Conservation (phyloP, 2,113 vertebrate genomes). For the Ginglymostoma cirratum region DNA sequence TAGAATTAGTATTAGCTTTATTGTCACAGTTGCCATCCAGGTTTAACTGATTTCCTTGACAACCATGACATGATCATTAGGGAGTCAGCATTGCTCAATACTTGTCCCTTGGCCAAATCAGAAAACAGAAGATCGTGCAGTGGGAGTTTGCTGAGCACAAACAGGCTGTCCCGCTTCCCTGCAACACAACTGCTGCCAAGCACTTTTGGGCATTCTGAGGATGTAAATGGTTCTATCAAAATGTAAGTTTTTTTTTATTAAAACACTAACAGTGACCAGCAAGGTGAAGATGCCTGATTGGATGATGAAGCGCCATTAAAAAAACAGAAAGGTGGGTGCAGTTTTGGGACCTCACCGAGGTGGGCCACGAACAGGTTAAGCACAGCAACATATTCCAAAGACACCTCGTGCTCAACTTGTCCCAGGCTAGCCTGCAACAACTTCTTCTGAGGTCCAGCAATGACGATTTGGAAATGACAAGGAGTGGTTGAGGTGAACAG, state of each 20-base stretch:
- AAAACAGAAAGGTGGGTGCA: background rate
- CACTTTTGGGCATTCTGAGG: background rate
- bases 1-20: background rate
- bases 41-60: background rate
- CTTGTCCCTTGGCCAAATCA: background rate
- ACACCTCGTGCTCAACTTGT: background rate
- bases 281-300: background rate
- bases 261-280: background rate
- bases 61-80: background rate
- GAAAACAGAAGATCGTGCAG: background rate
- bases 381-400: background rate
- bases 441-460: background rate
- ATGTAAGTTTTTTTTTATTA: background rate
- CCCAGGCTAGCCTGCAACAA: background rate
- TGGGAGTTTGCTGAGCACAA: background rate
- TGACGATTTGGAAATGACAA: background rate
- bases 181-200: background rate
- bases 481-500: background rate
- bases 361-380: background rate
- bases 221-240: background rate
- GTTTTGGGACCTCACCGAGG: background rate
- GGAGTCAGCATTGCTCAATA: background rate
- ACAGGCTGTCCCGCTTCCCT: background rate
- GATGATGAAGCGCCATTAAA: background rate
- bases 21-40: background rate